These are phyloP conservation scores for Julus scandinavius DNA, from an alignment of 2,888 invertebrate genomes.

Conservation along the genomic window DNA sequence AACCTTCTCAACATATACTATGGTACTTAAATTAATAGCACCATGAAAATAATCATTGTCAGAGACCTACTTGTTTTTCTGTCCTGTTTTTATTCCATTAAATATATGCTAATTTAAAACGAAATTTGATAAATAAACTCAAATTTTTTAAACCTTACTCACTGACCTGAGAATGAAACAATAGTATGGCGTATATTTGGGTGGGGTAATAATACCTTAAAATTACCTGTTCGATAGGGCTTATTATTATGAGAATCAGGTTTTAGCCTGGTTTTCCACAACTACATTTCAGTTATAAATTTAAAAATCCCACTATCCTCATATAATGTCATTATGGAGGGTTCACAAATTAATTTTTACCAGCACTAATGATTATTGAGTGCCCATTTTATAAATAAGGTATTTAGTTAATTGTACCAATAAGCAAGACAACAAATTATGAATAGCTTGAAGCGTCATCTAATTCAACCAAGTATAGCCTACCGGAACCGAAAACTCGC, in stretches of 20 bases:
- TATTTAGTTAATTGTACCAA: too few relatives aligned
- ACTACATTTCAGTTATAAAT: neutral
- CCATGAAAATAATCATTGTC: slow-evolving; percentile 4
- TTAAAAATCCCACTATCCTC: too few relatives aligned
- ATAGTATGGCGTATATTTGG: neutral
- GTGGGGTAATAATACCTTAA: neutral
- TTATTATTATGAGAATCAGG: neutral
- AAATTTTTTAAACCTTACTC: neutral
- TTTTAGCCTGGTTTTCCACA: neutral
- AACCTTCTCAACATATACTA: neutral
- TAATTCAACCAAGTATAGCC: too few relatives aligned
- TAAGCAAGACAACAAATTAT: too few relatives aligned
- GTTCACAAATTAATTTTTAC: too few relatives aligned
- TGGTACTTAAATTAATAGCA: neutral
- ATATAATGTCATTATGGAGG: too few relatives aligned
- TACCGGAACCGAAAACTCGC: too few relatives aligned
- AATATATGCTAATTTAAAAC: neutral
- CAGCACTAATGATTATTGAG: too few relatives aligned
- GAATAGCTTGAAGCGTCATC: too few relatives aligned
- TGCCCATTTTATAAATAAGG: too few relatives aligned
- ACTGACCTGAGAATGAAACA: slow-evolving; percentile 6
- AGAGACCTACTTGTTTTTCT: slow-evolving; percentile 18
- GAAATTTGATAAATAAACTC: slow-evolving; percentile 9
- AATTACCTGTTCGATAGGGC: neutral
- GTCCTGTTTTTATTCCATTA: neutral